Evolutionary conservation across 1,140 invertebrate species (phyloP).

Genomic region (Campodea augens): DNA sequence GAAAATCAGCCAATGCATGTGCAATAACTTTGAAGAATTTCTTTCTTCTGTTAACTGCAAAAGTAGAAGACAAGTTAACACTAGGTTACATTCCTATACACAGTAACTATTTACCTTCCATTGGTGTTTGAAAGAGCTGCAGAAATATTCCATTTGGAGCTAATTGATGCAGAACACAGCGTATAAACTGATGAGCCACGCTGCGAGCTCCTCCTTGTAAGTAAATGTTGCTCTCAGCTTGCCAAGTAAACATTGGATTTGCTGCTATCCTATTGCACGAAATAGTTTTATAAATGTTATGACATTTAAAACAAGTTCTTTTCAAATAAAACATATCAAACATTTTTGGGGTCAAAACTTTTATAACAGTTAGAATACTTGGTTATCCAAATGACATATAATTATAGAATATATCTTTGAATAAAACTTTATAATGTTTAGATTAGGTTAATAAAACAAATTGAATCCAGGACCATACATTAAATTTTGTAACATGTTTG

Average conservation of each 20-base stretch:
- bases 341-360: slow-evolving; percentile 65
- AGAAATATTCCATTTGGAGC: slow-evolving; percentile 89
- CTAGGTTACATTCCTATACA: slow-evolving; percentile 4
- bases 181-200: slow-evolving; percentile 88
- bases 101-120: slow-evolving; percentile 38
- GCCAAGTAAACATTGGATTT: slow-evolving; percentile 69
- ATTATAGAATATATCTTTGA: no score
- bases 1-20: slow-evolving; percentile 84
- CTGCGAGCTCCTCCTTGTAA: slow-evolving; percentile 74
- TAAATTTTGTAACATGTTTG: no score
- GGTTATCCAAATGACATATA: no score
- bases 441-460: no score
- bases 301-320: no score
- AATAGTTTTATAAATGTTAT: slow-evolving; percentile 10
- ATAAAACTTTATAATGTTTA: no score
- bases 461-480: no score
- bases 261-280: slow-evolving; percentile 38
- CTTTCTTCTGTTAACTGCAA: slow-evolving; percentile 40
- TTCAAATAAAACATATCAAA: slow-evolving; percentile 5
- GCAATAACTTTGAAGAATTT: slow-evolving; percentile 87
- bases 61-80: slow-evolving; percentile 12
- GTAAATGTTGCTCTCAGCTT: slow-evolving; percentile 67
- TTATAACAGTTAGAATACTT: no score
- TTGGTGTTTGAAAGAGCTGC: slow-evolving; percentile 83
- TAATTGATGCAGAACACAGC: slow-evolving; percentile 89